phyloP scores from a whole-genome alignment of 2,888 invertebrate genomes.

The Alviniconcha strummeri region DNA sequence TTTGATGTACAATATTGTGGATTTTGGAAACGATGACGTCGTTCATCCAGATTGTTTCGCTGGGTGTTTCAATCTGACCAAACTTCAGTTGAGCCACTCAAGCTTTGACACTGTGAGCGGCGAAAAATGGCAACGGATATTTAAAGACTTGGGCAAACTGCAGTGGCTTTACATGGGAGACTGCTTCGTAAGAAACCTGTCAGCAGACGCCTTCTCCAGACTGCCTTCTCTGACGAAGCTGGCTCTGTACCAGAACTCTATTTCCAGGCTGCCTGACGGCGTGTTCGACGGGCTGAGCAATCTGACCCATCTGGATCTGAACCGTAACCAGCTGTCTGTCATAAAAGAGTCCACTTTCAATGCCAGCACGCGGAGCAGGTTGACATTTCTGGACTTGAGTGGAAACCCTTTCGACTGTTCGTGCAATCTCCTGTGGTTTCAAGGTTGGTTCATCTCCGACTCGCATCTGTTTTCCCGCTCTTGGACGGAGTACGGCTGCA shows the following conservation, averaged over 20 bases:
- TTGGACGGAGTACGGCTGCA: not conserved
- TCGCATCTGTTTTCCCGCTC: not conserved
- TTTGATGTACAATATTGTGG: not conserved
- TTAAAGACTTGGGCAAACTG: not conserved
- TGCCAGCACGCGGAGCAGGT: not conserved
- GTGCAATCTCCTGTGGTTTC: conserved; percentile 18
- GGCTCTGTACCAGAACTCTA: not conserved
- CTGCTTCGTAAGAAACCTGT: not conserved
- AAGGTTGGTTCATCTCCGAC: not conserved
- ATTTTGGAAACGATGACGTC: not conserved
- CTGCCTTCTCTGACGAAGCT: not conserved
- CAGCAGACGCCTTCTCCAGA: not conserved
- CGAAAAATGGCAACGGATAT: not conserved
- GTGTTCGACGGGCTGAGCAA: not conserved
- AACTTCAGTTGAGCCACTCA: not conserved
- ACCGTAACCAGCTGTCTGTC: not conserved
- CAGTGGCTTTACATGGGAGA: not conserved
- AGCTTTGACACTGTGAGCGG: not conserved
- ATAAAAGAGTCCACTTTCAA: not conserved
- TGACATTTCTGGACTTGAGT: not conserved
- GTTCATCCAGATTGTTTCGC: not conserved
- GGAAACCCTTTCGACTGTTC: conserved; percentile 21
- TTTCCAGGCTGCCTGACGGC: not conserved
- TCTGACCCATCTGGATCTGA: not conserved
- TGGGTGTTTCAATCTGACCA: not conserved